Evolutionary conservation across 2,113 vertebrate species (phyloP).

Genomic region (Enhydra lutris): DNA sequence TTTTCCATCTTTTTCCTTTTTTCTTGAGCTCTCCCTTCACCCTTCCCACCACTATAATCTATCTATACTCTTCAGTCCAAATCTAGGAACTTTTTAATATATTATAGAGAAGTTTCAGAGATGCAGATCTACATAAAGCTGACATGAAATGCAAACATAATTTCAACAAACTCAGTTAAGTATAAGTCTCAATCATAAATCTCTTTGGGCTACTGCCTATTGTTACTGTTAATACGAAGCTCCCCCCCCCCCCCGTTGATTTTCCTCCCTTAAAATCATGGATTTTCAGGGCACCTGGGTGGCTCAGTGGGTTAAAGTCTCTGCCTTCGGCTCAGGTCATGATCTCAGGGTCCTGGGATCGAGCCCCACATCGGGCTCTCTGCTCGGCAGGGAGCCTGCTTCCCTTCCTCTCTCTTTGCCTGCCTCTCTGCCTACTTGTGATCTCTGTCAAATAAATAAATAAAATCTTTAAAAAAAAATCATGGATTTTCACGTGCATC

Average conservation of each 20-base stretch:
- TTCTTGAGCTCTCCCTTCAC: neutral
- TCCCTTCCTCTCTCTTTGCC: no score
- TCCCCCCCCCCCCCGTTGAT: neutral
- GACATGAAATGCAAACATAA: neutral
- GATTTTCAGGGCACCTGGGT: neutral
- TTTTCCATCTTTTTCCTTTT: neutral
- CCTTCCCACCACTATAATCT: neutral
- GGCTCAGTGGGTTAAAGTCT: no score
- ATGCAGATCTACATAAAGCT: neutral
- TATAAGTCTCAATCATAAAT: neutral
- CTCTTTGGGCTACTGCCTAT: neutral
- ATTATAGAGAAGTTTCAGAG: neutral
- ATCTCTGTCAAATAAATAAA: no score
- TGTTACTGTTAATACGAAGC: neutral
- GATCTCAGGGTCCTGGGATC: no score
- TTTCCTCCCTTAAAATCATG: neutral
- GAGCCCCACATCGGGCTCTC: no score
- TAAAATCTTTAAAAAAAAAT: neutral
- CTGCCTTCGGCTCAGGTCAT: no score
- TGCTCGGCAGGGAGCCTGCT: no score
- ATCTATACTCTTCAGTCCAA: neutral
- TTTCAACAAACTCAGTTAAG: neutral
- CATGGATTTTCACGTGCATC: neutral
- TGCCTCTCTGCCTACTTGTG: no score
- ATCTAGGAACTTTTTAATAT: neutral